Base-by-base conservation (phyloP, 2,888 invertebrate genomes). In the Nomada fabriciana region DNA sequence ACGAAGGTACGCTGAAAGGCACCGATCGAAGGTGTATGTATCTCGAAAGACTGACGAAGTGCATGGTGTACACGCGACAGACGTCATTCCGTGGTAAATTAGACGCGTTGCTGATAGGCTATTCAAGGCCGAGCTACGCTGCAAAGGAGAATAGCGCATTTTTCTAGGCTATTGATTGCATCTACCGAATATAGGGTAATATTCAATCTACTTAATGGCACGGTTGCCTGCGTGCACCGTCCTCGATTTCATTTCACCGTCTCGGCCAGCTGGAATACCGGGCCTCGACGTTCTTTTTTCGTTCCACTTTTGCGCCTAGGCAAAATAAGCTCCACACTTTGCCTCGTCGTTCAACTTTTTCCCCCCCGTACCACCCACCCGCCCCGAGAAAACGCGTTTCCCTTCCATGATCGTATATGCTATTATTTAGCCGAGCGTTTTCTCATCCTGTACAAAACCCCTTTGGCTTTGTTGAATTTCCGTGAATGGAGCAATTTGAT, bases 121-220 rank as follows among this genome's bases (percentile, higher is more conserved):
- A 81, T 83, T 85, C 89, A 89, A 89, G 89, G 89, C 86, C 87
- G 75, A 69, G 57, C 42, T 63, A 61, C 18, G 60, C 80, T 53
- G 75, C 75, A 72, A 82, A 86, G 87, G 78, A 86, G 84, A 88
- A 83, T 85, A 88, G 76, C 67, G 75, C 82, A 88, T 90, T 88
- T 88, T 87, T 87, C 87, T 83, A 81, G 76, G 75, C 80, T 91
- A 91, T 91, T 90, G 91, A 90, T 91, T 91, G 88, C 90, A 86
- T 88, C 87, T 84, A 87, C 86, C 88, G 89, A 89, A 91, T 90
- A 91, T 90, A 91, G 92, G 91, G 89, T 92, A 92, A 92, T 91
- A 91, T 89, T 91, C 91, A 91, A 92, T 92, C 91, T 91, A 87
- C 86, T 91, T 91, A 90, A 91, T 92, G 89, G 88, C 86, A 85